Evolutionary conservation across 2,888 invertebrate genomes (phyloP), one percentile per base, ranked within the genome.

Genomic region (Sinelater perroti): DNA sequence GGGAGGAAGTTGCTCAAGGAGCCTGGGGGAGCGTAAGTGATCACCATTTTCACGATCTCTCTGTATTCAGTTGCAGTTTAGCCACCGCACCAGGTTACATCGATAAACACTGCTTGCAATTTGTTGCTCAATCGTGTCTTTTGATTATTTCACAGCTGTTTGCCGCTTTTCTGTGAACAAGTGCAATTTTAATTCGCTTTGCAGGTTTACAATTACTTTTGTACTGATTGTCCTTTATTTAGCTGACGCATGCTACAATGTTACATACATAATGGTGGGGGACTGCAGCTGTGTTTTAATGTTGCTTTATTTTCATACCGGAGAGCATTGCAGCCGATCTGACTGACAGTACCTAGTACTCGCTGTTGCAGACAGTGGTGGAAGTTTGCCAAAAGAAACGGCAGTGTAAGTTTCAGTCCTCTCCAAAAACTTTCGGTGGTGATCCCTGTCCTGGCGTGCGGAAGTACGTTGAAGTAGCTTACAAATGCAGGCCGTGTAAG

Each of bases 401-500:
- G 35, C 90, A 90, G 75, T 97, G 97, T 82, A 91, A 91, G 76
- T 90, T 97, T 77, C 88, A 90, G 75, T 93, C 95, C 49, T 90
- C 89, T 71, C 89, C 94, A n/a, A 87, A 89, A 75, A 90, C 91
- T 40, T 92, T 94, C 73, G 91, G 91, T 16, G 88, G 88, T 35
- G 96, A 97, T 81, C 95, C 96, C 0, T 97, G 97, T 76, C 95
- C 95, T 7, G 90, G 90, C 14, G 88, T 92, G 57, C 84, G 91
- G 64, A 95, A 97, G 80, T 96, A 94, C 82, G 91, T 96, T 66
- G 95, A 96, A 82, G 93, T 97, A 64, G 93, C 93, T 69, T 97
- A 95, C 82, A 96, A 96, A 81, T 97, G 97, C 83, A 87, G 93
- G 79, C 97, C 97, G 74, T 93, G 97, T 97, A 83, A 93, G 92